Conservation (phyloP, 2,797 vertebrate genomes). For the Zenarchopterus dispar region DNA sequence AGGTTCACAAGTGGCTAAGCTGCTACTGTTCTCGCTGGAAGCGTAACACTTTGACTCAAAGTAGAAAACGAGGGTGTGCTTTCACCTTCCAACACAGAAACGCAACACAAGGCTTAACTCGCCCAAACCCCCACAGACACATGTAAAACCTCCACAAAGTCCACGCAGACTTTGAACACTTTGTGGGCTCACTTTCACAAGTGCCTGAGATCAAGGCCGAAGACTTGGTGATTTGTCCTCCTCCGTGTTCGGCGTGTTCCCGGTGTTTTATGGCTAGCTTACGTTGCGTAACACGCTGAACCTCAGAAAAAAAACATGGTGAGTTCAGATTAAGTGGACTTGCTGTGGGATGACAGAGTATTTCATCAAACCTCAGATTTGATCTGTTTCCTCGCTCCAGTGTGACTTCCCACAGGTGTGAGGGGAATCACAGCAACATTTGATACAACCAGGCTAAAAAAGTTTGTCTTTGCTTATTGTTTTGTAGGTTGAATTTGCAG, state of each 20-base stretch:
- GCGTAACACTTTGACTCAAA: conserved; percentile 56
- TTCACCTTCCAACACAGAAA: conserved; percentile 22
- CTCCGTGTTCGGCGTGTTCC: conserved; percentile 25
- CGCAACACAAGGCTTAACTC: conserved; percentile 10
- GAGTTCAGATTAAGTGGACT: neutral
- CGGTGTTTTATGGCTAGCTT: conserved; percentile 19
- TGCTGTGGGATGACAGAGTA: conserved; percentile 2
- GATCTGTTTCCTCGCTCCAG: neutral
- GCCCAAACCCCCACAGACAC: conserved; percentile 41
- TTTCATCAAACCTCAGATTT: conserved; percentile 1
- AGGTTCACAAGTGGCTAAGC: conserved; percentile 71
- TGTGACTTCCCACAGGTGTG: neutral
- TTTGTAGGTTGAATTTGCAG: too few species aligned
- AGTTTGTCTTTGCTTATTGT: too few species aligned
- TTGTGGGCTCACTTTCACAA: conserved; percentile 4
- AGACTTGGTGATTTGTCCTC: conserved; percentile 32
- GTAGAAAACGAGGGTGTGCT: conserved; percentile 44
- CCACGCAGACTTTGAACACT: conserved; percentile 12
- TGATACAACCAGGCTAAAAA: neutral
- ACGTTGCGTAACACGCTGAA: neutral
- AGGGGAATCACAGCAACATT: neutral
- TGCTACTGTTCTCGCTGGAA: conserved; percentile 59
- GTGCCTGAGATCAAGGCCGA: conserved; percentile 29
- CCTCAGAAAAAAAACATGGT: conserved; percentile 8
- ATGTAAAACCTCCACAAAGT: conserved; percentile 27